Conservation (phyloP, 2,797 vertebrate genomes). For the Eupleurogrammus muticus region DNA sequence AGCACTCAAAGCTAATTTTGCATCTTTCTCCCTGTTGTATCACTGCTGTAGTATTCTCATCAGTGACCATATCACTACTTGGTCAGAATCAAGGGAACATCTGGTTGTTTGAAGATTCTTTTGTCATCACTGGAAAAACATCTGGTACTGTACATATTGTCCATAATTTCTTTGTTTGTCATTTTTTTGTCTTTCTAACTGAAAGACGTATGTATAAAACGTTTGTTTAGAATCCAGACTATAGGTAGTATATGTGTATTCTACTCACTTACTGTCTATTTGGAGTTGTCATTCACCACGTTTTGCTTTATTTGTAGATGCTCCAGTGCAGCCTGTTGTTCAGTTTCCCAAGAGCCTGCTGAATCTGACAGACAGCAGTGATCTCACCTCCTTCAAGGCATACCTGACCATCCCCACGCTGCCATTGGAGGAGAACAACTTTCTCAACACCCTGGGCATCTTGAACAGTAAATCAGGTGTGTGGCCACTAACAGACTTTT, state of each 20-base stretch:
- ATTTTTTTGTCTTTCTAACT: background rate
- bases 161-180: background rate
- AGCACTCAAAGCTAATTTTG: background rate
- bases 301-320: slow-evolving; percentile 77
- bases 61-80: slow-evolving; percentile 87
- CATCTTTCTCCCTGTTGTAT: background rate
- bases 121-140: slow-evolving; percentile 89
- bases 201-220: background rate
- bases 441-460: slow-evolving; percentile 82
- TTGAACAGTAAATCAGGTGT: slow-evolving; percentile 87
- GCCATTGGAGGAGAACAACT: slow-evolving; percentile 79
- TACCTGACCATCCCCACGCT: slow-evolving; percentile 88
- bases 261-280: background rate
- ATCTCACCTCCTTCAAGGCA: slow-evolving; percentile 85
- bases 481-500: background rate
- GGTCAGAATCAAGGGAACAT: slow-evolving; percentile 91
- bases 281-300: background rate
- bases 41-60: slow-evolving; percentile 88
- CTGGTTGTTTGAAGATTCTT: slow-evolving; percentile 92
- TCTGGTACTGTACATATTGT: slow-evolving; percentile 79
- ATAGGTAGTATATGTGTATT: background rate
- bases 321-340: slow-evolving; percentile 83
- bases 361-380: slow-evolving; percentile 82
- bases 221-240: background rate
- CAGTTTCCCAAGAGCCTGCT: slow-evolving; percentile 90